Conservation (phyloP, 2,113 vertebrate species). For the Neoarius graeffei region DNA sequence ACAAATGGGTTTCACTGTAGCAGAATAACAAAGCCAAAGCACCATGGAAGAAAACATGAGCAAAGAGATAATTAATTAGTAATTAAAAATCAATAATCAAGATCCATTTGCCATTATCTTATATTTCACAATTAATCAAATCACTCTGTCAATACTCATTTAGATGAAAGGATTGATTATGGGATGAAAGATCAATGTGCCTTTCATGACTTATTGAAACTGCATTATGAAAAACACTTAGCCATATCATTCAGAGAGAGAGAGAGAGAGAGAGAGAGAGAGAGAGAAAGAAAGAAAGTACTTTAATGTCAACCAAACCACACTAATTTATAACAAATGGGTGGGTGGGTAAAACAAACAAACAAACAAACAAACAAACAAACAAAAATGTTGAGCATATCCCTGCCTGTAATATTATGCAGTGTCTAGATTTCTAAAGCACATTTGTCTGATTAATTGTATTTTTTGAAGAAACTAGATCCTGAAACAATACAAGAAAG, state of each 20-base stretch:
- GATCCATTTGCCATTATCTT: neutral
- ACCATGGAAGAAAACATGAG: neutral
- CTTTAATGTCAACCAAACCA: neutral
- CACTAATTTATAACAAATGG: neutral
- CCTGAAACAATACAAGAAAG: constrained; percentile 24
- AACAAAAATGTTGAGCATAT: neutral
- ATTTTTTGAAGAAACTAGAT: constrained; percentile 30
- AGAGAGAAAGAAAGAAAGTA: neutral
- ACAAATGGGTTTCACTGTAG: neutral
- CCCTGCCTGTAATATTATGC: neutral
- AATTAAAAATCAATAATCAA: neutral
- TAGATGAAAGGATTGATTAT: neutral
- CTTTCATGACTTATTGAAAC: neutral
- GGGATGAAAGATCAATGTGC: neutral
- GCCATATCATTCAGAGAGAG: neutral
- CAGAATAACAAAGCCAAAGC: neutral
- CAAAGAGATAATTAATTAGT: neutral
- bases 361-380: neutral
- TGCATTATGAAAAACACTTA: neutral
- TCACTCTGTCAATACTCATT: neutral
- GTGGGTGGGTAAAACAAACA: neutral
- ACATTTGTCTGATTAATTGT: constrained; percentile 35
- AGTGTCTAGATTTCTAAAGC: constrained; percentile 7
- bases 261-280: neutral
- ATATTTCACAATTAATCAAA: neutral